Base-by-base conservation (phyloP, 2,113 vertebrate genomes). In the Xenopus borealis region DNA sequence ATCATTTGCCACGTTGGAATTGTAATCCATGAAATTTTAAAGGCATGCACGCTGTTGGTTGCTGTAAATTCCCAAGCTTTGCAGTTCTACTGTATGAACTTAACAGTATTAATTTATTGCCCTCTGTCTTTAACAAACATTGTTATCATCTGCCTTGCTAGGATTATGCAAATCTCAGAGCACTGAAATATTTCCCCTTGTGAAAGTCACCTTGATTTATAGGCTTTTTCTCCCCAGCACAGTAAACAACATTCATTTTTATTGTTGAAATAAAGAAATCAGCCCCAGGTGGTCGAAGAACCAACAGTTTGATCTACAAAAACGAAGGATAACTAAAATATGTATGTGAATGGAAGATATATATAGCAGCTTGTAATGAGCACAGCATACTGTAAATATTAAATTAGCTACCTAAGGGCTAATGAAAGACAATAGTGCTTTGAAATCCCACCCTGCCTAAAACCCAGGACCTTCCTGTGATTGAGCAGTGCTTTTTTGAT, bases 121-220 rank as follows among this genome's bases (percentile, higher is more conserved):
- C 82, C 82, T 88, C 86, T 86, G 85, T 90, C 89, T 91, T 91
- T 90, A 92, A 89, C 88, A 90, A 92, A 91, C 87, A 91, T 85
- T 78, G 89, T 91, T 91, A 91, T 88, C 87, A 86, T 90, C 89
- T 87, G 84, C 86, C 86, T 87, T 88, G 86, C 85, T 78, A 85
- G 90, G 88, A 91, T 90, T 90, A 91, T 91, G 91, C 87, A 91
- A 90, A 91, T 90, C 78, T 4, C 77, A 76, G 79, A 85, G 47
- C 75, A 84, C 78, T 81, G 84, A 81, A 90, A 83, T 86, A 85
- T 82, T 88, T 82, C 85, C 84, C 66, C 86, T 80, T 53, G 71
- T 78, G 82, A 86, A 89, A 90, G 89, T 91, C 90, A 91, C 90
- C 89, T 91, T 91, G 89, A 89, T 89, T 86, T 88, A 90, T 87